Conservation (phyloP, 2,888 invertebrate genomes). For the Chromoteleia sp. region DNA sequence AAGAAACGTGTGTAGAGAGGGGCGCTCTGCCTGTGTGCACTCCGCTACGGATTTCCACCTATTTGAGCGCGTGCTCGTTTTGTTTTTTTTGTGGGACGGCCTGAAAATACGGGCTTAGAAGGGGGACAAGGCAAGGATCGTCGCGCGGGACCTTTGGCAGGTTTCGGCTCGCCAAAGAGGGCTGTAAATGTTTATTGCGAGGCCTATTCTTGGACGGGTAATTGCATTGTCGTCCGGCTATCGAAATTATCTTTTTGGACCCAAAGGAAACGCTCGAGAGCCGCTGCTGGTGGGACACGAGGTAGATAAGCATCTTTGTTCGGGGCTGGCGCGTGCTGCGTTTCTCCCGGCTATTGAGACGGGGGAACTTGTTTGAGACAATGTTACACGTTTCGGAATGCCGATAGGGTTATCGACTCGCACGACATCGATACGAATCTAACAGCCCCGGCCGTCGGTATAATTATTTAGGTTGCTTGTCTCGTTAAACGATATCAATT, state of each 20-base stretch:
- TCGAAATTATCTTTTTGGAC: slow-evolving; percentile 64
- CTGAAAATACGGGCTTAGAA: slow-evolving; percentile 20
- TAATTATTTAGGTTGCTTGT: not conserved
- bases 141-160: slow-evolving; percentile 19
- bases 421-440: slow-evolving; percentile 46
- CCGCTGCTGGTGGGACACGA: slow-evolving; percentile 54
- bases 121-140: slow-evolving; percentile 49
- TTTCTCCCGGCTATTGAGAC: slow-evolving; percentile 49
- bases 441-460: slow-evolving; percentile 1
- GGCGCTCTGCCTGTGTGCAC: not conserved
- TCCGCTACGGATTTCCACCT: too few relatives aligned
- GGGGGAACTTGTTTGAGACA: slow-evolving; percentile 62
- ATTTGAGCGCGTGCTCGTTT: too few relatives aligned
- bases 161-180: slow-evolving; percentile 20
- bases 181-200: slow-evolving; percentile 45
- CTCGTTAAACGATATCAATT: too few relatives aligned
- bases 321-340: slow-evolving; percentile 58
- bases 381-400: slow-evolving; percentile 65
- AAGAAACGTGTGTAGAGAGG: too few relatives aligned
- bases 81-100: too few relatives aligned
- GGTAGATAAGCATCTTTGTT: slow-evolving; percentile 63
- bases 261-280: slow-evolving; percentile 48
- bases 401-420: slow-evolving; percentile 54
- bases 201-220: slow-evolving; percentile 58
- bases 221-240: slow-evolving; percentile 67